phyloP scores from a whole-genome alignment of 64 coral and sea anemone species.

The Montipora capricornis region DNA sequence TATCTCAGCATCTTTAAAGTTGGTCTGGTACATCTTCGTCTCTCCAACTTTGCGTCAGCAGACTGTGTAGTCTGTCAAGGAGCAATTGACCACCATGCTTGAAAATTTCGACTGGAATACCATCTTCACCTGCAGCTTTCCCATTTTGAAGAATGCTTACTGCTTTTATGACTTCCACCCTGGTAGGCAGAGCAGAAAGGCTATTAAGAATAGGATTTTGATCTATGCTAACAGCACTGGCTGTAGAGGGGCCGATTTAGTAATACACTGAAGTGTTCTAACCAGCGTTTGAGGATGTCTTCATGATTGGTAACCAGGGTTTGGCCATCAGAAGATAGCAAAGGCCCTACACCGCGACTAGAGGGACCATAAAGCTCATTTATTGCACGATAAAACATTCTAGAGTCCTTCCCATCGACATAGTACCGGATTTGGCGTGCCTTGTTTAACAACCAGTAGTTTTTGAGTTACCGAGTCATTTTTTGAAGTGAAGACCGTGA shows the following conservation, averaged over 20 bases:
- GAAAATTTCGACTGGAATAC: conserved; percentile 8
- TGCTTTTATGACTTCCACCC: conserved; percentile 36
- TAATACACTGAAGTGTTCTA: conserved; percentile 29
- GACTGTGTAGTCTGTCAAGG: too few species aligned
- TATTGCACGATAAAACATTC: conserved; percentile 13
- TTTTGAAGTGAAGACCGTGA: too few species aligned
- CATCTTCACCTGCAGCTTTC: conserved; percentile 55
- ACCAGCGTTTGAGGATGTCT: conserved; percentile 23
- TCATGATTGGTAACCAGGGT: conserved; percentile 40
- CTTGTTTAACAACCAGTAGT: too few species aligned
- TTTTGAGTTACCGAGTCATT: too few species aligned
- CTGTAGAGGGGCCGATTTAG: background rate
- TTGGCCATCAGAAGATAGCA: conserved; percentile 21
- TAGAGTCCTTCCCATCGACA: conserved; percentile 4
- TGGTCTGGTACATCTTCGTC: too few species aligned
- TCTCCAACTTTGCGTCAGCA: too few species aligned
- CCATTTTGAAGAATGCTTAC: conserved; percentile 15
- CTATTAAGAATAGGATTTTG: background rate
- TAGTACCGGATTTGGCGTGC: too few species aligned
- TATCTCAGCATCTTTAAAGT: too few species aligned
- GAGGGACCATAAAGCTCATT: conserved; percentile 35
- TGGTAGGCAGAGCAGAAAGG: conserved; percentile 11
- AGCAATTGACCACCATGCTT: too few species aligned
- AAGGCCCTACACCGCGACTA: conserved; percentile 9
- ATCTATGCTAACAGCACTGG: too few species aligned